Conservation (phyloP, 2,797 vertebrate species). For the Crax fasciolata region DNA sequence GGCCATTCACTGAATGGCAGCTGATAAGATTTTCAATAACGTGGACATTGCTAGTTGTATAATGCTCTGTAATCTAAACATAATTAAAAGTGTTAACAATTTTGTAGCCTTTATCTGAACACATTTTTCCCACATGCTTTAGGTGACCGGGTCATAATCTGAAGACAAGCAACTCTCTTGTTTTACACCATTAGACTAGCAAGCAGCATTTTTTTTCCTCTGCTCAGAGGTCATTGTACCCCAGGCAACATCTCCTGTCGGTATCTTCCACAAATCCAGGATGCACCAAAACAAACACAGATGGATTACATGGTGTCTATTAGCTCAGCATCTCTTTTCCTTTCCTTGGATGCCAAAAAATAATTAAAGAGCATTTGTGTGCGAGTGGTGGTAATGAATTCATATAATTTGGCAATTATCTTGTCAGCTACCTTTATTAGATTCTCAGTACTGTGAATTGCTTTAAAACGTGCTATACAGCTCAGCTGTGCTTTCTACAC, state of each 20-base stretch:
- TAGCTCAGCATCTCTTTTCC: constrained; percentile 53
- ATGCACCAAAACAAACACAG: constrained; percentile 74
- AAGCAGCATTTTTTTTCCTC: constrained; percentile 51
- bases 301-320: constrained; percentile 57
- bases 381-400: constrained; percentile 19
- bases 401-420: constrained; percentile 76
- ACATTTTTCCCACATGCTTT: constrained; percentile 80
- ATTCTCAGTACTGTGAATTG: constrained; percentile 49
- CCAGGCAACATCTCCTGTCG: constrained; percentile 51
- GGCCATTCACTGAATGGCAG: constrained; percentile 70
- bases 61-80: constrained; percentile 62
- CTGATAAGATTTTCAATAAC: constrained; percentile 78
- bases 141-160: constrained; percentile 78
- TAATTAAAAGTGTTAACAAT: constrained; percentile 81
- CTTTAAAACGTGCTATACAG: constrained; percentile 25
- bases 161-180: constrained; percentile 75
- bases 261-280: constrained; percentile 60
- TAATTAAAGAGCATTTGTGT: constrained; percentile 67
- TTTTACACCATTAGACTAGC: constrained; percentile 65
- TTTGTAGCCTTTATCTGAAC: constrained; percentile 77
- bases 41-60: constrained; percentile 25
- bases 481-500: background rate
- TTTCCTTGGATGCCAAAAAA: constrained; percentile 74
- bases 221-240: constrained; percentile 68
- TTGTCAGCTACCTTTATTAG: constrained; percentile 73